These are phyloP conservation scores for Eudasyphora cyanicolor DNA, from an alignment of 2,888 invertebrate genomes.

Conservation along the genomic window DNA sequence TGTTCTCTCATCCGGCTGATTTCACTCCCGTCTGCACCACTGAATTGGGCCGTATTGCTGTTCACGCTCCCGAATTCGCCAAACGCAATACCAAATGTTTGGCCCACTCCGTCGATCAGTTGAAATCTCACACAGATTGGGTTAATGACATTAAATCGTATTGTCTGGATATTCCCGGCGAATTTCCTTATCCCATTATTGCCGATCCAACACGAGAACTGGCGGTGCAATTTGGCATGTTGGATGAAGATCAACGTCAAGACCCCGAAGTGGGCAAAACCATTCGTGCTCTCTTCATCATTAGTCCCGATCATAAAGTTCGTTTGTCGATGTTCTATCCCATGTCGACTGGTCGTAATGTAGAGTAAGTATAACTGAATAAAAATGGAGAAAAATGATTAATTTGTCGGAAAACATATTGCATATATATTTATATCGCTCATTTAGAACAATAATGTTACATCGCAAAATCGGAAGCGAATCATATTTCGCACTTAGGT, in stretches of 20 bases:
- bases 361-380: constrained; percentile 85
- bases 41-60: constrained; percentile 88
- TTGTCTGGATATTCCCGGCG: constrained; percentile 85
- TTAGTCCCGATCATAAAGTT: constrained; percentile 89
- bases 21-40: constrained; percentile 96
- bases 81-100: constrained; percentile 88
- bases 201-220: constrained; percentile 87
- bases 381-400: too few relatives aligned
- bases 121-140: constrained; percentile 89
- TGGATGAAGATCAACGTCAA: constrained; percentile 87
- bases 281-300: constrained; percentile 88
- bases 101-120: constrained; percentile 89
- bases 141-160: constrained; percentile 87
- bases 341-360: constrained; percentile 91
- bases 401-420: background rate
- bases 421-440: too few relatives aligned
- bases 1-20: constrained; percentile 94
- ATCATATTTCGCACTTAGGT: too few relatives aligned
- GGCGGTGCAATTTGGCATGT: constrained; percentile 88
- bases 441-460: too few relatives aligned
- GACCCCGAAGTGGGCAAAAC: constrained; percentile 85
- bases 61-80: constrained; percentile 85
- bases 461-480: too few relatives aligned
- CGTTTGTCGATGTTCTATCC: constrained; percentile 92
- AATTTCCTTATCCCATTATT: constrained; percentile 91